Percentiles rank a stretch among this genome's conserved stretches.
phyloP scores from a whole-genome alignment of 2,113 vertebrate genomes.

The Pavo muticus region DNA sequence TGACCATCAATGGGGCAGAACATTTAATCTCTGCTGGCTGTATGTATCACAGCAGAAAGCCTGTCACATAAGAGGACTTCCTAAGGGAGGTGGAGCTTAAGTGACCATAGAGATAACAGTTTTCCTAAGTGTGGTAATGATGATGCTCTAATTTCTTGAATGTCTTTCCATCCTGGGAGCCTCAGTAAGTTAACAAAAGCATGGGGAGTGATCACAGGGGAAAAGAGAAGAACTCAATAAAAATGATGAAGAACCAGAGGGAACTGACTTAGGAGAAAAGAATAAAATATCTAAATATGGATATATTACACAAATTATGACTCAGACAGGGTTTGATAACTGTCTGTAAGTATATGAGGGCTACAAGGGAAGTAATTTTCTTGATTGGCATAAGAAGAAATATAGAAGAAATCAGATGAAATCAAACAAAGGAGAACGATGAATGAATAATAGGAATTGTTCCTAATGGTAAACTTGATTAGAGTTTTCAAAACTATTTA shows the following conservation, averaged over 20 bases:
- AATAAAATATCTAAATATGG: not conserved
- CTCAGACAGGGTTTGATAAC: conserved; percentile 28
- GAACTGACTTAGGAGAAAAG: not conserved
- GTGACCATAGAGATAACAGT: not conserved
- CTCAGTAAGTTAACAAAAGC: not conserved
- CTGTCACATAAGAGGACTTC: not conserved
- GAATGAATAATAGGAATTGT: not conserved
- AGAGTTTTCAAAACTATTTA: not conserved
- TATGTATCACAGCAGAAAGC: not conserved
- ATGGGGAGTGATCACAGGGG: not conserved
- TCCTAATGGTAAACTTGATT: conserved; percentile 1
- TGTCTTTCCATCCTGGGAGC: not conserved
- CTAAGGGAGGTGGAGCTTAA: not conserved
- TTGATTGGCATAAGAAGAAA: not conserved
- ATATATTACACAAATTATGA: conserved; percentile 30
- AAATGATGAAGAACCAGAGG: not conserved
- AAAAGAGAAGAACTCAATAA: not conserved
- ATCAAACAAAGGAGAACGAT: not conserved
- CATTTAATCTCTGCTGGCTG: not conserved
- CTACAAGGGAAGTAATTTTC: not conserved
- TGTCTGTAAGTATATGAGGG: not conserved
- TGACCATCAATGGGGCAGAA: not conserved
- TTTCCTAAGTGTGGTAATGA: not conserved
- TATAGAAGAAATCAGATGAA: not conserved
- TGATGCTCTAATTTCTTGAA: not conserved